Base-by-base conservation (phyloP, 1,140 invertebrate genomes). In the Frieseomelitta varia region DNA sequence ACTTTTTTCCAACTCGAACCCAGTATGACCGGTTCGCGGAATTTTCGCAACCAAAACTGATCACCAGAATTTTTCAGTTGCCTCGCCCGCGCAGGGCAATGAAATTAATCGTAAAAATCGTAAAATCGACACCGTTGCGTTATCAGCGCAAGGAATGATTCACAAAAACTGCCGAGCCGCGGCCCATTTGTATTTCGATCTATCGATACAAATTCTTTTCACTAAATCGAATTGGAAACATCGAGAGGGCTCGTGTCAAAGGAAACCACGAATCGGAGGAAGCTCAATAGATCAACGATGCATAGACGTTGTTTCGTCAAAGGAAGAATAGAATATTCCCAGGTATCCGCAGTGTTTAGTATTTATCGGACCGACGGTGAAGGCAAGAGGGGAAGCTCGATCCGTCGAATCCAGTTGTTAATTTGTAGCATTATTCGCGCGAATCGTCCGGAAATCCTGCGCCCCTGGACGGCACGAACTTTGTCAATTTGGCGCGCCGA, bases 51-150 rank as follows among this genome's bases (percentile, higher is more conserved):
- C 8, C 6, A 6, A 51, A 4, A 27, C 8, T 19, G 53, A 17
- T 72, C 8, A 17, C 27, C 56, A 39, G 81, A 82, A 85, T 85
- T 85, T 67, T 79, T 39, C 71, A 21, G 79, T 81, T 74, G 69
- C 65, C 79, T 67, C 75, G 74, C 34, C 75, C 78, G 68, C 53
- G 79, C 34, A 30, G 65, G 86, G 76, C 90, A 88, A 91, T 82
- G 90, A 90, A 90, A 91, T 85, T 85, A 90, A 89, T 91, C 85
- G 78, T 67, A 90, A 90, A 92, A 92, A 91, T 91, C 87, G 85
- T 90, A 89, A 86, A 90, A 90, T 77, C 84, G 74, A 84, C 34
- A 21, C 19, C 34, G 12, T 12, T 21, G 19, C 30, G 67, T 39
- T 69, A 21, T 34, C 12, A 3, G 21, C 11, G 10, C 34, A 34